Conservation (phyloP, 2,888 invertebrate genomes). For the Drepanosiphum platanoidis region DNA sequence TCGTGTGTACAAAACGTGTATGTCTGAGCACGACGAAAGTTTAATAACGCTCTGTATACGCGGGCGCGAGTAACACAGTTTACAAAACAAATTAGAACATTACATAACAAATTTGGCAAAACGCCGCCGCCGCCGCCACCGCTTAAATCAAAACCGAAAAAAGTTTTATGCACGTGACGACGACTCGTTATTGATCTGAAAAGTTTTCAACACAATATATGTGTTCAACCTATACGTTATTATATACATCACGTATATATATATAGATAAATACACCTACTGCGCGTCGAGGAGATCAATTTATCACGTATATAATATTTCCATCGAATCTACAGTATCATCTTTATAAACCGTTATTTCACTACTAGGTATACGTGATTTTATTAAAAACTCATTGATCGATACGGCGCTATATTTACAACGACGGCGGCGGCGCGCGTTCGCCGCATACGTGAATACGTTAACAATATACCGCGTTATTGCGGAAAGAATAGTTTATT, state of each 20-base stretch:
- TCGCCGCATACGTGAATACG: background rate
- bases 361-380: slow-evolving; percentile 17
- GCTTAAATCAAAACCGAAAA: background rate
- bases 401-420: no score
- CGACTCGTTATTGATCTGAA: slow-evolving; percentile 2
- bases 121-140: background rate
- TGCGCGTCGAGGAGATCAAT: no score
- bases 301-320: slow-evolving; percentile 41
- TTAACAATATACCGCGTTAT: background rate
- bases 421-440: no score
- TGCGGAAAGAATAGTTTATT: background rate
- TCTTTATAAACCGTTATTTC: slow-evolving; percentile 17
- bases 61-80: background rate
- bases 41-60: background rate
- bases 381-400: slow-evolving; percentile 40
- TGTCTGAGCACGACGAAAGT: background rate
- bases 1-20: background rate
- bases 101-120: background rate
- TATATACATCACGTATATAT: background rate
- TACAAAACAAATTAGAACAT: background rate
- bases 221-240: no score
- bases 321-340: background rate
- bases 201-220: background rate
- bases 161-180: background rate
- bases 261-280: background rate